A percentile compares a stretch with the other conserved stretches of the same genome.
These are phyloP conservation scores for Nycticebus coucang DNA, from an alignment of 2,113 vertebrate genomes.

Conservation along the genomic window DNA sequence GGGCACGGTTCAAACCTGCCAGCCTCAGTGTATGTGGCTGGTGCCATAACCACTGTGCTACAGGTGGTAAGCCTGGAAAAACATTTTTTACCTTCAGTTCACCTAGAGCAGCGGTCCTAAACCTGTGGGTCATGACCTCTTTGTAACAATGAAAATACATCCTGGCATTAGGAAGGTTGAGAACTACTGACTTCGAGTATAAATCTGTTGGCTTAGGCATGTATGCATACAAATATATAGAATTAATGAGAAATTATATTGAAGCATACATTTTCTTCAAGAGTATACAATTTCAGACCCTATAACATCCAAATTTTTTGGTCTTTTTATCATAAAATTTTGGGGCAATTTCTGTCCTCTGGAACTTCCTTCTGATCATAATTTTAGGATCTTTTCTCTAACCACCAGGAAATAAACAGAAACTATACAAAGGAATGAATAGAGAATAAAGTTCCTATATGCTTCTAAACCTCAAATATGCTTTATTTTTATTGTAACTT, in stretches of 20 bases:
- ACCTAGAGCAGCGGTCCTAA: too few species aligned
- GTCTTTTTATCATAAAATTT: background rate
- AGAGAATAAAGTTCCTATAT: background rate
- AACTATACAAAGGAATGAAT: background rate
- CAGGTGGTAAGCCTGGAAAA: too few species aligned
- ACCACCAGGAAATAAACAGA: background rate
- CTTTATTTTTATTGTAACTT: background rate
- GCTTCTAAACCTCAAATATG: background rate
- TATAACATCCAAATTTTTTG: background rate
- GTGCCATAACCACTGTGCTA: too few species aligned
- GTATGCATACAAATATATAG: background rate
- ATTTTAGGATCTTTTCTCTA: background rate
- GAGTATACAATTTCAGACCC: background rate
- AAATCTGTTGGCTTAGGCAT: background rate
- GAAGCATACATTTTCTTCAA: background rate
- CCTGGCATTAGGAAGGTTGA: too few species aligned
- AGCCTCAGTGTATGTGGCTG: too few species aligned
- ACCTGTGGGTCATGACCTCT: too few species aligned
- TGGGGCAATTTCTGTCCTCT: background rate
- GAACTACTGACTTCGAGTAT: background rate
- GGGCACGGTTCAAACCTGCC: too few species aligned
- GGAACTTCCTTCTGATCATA: background rate
- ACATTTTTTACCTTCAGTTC: too few species aligned
- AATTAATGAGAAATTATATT: background rate
- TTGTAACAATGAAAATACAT: too few species aligned